Evolutionary conservation across 2,888 invertebrate genomes (phyloP).

Genomic region (Cordilura impudica): DNA sequence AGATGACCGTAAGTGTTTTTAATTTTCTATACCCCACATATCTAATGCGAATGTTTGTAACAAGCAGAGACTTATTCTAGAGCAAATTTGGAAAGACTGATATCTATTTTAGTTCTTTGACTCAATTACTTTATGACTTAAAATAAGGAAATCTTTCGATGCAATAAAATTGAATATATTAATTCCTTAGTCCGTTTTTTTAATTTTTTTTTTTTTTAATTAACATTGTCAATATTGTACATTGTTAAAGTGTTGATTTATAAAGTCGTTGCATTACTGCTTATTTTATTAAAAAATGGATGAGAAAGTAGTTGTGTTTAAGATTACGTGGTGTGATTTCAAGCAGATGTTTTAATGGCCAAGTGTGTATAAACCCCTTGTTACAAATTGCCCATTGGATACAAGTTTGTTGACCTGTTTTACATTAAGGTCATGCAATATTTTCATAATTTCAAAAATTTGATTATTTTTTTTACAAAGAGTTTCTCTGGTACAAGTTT

Average conservation of each 20-base stretch:
- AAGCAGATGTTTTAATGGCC: slow-evolving; percentile 47
- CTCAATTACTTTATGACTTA: no score
- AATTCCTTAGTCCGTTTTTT: not conserved
- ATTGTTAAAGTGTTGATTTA: not conserved
- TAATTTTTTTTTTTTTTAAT: not conserved
- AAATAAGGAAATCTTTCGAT: no score
- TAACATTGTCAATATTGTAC: slow-evolving; percentile 2
- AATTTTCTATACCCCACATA: no score
- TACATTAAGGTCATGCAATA: slow-evolving; percentile 43
- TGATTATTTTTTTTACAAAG: not conserved
- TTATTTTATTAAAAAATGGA: slow-evolving; percentile 5
- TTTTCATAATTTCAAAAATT: slow-evolving; percentile 1
- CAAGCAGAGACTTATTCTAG: no score
- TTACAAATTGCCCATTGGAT: slow-evolving; percentile 22
- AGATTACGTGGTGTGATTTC: slow-evolving; percentile 51
- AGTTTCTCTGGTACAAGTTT: no score
- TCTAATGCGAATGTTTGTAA: no score
- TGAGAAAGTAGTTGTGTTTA: not conserved
- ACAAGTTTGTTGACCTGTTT: not conserved
- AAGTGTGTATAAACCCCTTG: slow-evolving; percentile 10
- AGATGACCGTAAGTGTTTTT: slow-evolving; percentile 27
- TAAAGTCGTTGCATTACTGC: slow-evolving; percentile 1
- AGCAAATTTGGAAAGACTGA: no score
- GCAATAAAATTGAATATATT: no score
- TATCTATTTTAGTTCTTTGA: no score